Percentiles rank a stretch among this genome's conserved stretches.
These are phyloP conservation scores for Drosophila teissieri DNA, from an alignment of 1,140 invertebrate genomes.

Conservation along the genomic window DNA sequence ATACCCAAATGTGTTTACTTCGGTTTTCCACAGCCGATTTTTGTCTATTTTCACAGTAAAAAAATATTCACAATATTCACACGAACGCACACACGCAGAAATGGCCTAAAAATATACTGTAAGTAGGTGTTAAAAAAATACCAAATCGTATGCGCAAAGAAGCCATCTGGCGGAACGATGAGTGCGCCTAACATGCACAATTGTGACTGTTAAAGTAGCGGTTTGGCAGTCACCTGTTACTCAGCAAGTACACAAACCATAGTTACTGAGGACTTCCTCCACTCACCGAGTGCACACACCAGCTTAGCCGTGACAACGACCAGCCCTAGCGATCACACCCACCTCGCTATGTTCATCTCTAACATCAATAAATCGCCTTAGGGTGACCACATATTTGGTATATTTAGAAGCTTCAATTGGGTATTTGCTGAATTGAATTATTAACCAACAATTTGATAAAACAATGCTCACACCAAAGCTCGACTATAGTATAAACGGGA, in stretches of 20 bases:
- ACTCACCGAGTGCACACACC: too few species aligned
- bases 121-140: conserved; percentile 5
- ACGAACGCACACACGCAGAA: conserved; percentile 32
- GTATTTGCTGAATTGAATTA: too few species aligned
- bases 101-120: conserved; percentile 39
- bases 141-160: not conserved
- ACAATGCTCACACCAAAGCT: too few species aligned
- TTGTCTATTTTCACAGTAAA: conserved; percentile 73
- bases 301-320: too few species aligned
- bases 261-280: not conserved
- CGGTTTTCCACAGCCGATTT: conserved; percentile 35
- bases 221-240: not conserved
- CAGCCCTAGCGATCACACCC: too few species aligned
- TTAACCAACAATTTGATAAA: too few species aligned
- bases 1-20: conserved; percentile 34
- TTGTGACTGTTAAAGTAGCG: not conserved
- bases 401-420: too few species aligned
- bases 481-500: too few species aligned
- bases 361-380: too few species aligned
- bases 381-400: too few species aligned
- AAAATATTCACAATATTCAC: conserved; percentile 58
- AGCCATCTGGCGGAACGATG: conserved; percentile 4
- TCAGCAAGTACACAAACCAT: not conserved
- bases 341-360: too few species aligned
- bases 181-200: conserved; percentile 21